These are phyloP conservation scores for Saguinus midas DNA, from an alignment of 2,113 vertebrate genomes.

Conservation along the genomic window DNA sequence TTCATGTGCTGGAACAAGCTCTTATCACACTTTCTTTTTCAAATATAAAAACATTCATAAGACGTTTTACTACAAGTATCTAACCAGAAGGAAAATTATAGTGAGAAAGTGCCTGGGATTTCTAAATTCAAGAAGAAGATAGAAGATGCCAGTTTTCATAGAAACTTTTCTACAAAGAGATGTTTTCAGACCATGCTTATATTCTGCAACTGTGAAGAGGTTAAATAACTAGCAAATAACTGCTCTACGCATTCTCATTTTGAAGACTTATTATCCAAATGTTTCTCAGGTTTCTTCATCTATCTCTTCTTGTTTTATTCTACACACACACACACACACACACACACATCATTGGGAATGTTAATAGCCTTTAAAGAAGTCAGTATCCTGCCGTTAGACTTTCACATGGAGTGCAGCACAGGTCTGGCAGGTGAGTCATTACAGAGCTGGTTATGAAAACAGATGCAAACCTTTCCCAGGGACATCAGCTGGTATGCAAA, in stretches of 20 bases:
- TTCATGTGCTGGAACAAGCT: background rate
- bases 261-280: background rate
- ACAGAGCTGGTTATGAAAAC: background rate
- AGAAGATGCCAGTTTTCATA: background rate
- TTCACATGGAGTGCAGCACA: background rate
- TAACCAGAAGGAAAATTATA: background rate
- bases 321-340: background rate
- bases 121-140: background rate
- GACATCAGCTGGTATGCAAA: constrained; percentile 64
- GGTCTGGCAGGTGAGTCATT: constrained; percentile 42
- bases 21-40: background rate
- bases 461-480: constrained; percentile 50
- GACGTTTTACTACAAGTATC: background rate
- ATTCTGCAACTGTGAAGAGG: background rate
- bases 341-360: background rate
- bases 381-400: background rate
- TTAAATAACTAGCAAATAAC: background rate
- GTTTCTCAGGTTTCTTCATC: background rate
- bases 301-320: background rate
- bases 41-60: background rate
- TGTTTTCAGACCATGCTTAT: background rate
- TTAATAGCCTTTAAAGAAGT: constrained; percentile 46
- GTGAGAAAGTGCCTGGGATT: background rate
- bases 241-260: background rate
- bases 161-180: background rate